phyloP scores from a whole-genome alignment of 2,797 vertebrate genomes.

The Sternotherus odoratus region DNA sequence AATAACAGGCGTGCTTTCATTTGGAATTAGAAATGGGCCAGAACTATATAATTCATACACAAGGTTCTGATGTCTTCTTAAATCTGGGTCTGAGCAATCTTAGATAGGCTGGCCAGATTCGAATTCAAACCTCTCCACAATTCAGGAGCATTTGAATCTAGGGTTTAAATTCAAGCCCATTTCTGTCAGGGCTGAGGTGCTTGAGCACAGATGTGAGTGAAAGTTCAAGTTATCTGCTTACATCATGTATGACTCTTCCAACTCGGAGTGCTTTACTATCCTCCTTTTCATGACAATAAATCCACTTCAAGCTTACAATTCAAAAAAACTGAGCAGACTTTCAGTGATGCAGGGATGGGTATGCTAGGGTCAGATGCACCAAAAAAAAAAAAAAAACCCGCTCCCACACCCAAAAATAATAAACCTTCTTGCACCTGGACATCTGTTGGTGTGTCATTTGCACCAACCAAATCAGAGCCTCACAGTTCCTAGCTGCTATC shows the following conservation, averaged over 20 bases:
- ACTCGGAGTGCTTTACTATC: background rate
- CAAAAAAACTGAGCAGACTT: constrained; percentile 16
- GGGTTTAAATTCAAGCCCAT: too few species aligned
- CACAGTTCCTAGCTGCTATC: background rate
- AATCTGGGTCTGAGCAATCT: too few species aligned
- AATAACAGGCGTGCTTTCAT: too few species aligned
- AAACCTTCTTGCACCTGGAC: background rate
- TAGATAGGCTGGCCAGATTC: too few species aligned
- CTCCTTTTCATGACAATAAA: constrained; percentile 11
- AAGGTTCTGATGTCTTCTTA: too few species aligned
- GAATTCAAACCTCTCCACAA: too few species aligned
- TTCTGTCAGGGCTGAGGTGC: background rate
- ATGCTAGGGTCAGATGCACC: background rate
- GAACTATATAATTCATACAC: too few species aligned
- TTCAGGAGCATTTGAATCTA: background rate
- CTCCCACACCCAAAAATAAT: background rate
- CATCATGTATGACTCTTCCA: background rate
- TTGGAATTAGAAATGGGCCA: too few species aligned
- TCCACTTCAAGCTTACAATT: background rate
- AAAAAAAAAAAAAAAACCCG: background rate
- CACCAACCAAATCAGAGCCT: background rate
- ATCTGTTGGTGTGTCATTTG: background rate
- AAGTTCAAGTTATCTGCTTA: background rate
- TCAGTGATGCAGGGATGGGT: background rate
- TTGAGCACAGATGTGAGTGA: too few species aligned